Evolutionary conservation across 2,888 invertebrate genomes (phyloP).

Genomic region (Mesoligia furuncula): DNA sequence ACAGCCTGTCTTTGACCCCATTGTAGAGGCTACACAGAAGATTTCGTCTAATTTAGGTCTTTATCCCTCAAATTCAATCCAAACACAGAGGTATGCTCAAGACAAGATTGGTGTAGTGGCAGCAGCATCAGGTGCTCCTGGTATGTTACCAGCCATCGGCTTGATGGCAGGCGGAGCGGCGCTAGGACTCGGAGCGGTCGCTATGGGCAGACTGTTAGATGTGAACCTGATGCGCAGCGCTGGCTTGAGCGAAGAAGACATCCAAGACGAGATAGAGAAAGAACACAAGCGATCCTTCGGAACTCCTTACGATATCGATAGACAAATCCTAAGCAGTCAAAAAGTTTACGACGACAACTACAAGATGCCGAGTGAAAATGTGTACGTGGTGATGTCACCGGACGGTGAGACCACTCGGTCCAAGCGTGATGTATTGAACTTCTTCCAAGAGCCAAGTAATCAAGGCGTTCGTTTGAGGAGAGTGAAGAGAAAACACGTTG

Average conservation of each 20-base stretch:
- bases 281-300: constrained; percentile 91
- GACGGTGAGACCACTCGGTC: constrained; percentile 79
- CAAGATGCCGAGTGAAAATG: constrained; percentile 89
- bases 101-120: constrained; percentile 92
- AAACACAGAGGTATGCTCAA: constrained; percentile 87
- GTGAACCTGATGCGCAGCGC: constrained; percentile 91
- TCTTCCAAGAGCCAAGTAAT: constrained; percentile 75
- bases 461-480: constrained; percentile 72
- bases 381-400: constrained; percentile 88
- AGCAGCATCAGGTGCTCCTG: constrained; percentile 89
- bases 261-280: constrained; percentile 84
- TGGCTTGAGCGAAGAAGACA: constrained; percentile 82
- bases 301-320: constrained; percentile 84
- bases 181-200: constrained; percentile 94
- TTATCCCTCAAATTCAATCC: constrained; percentile 85
- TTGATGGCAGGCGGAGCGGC: constrained; percentile 96
- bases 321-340: constrained; percentile 83
- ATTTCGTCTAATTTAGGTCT: constrained; percentile 94
- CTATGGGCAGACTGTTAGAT: constrained; percentile 93
- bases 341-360: constrained; percentile 88
- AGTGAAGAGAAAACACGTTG: constrained; percentile 77
- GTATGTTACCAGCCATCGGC: constrained; percentile 94
- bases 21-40: constrained; percentile 95
- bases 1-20: constrained; percentile 92
- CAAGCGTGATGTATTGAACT: constrained; percentile 79